These are phyloP conservation scores for Sarcophaga subvicina DNA, from an alignment of 2,888 invertebrate genomes.

Conservation along the genomic window DNA sequence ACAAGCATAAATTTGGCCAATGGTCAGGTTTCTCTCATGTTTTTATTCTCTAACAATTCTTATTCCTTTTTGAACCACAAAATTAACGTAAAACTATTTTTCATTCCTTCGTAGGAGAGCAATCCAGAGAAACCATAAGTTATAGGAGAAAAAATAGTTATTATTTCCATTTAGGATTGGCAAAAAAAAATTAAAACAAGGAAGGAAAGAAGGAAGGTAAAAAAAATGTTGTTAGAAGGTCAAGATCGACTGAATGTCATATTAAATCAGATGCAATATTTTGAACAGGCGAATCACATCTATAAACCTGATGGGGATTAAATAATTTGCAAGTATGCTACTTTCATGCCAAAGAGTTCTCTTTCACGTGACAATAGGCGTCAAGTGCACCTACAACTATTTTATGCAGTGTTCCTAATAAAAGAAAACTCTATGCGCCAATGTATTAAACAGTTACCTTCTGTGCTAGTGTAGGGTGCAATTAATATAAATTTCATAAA, in stretches of 20 bases:
- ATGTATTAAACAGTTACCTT: no score
- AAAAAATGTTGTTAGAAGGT: background rate
- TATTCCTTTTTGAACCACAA: constrained; percentile 9
- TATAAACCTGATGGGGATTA: no score
- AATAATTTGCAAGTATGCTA: no score
- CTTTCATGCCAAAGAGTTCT: no score
- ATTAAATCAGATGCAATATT: no score
- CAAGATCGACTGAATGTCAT: no score
- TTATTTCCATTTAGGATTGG: constrained; percentile 28
- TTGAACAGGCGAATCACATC: no score
- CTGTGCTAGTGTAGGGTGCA: background rate
- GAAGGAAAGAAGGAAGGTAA: background rate
- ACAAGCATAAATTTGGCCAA: background rate
- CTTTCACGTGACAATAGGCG: no score
- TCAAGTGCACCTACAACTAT: no score
- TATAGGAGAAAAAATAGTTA: constrained; percentile 26
- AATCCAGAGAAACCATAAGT: constrained; percentile 35
- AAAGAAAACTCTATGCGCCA: no score
- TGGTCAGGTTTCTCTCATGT: background rate
- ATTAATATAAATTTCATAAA: constrained; percentile 2
- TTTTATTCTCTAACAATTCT: no score
- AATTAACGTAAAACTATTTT: constrained; percentile 55
- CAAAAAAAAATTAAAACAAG: background rate
- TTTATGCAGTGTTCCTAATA: no score
- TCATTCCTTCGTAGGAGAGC: constrained; percentile 23